Evolutionary conservation across 1,140 invertebrate species (phyloP).

Genomic region (Brachionus koreanus): DNA sequence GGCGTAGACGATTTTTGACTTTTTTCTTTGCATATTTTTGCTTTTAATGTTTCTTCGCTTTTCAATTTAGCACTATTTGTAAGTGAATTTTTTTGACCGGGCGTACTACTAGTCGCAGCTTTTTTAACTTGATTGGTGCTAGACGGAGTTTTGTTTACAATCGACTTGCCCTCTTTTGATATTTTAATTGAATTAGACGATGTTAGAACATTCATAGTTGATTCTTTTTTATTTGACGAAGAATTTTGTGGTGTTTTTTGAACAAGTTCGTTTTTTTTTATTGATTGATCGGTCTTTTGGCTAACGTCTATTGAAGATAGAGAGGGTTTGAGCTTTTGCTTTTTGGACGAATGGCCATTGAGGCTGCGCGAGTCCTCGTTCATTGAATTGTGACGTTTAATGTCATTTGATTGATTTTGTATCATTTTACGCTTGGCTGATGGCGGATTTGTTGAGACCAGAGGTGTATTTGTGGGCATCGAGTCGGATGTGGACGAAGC

Average conservation of each 20-base stretch:
- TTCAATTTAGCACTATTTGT: not conserved
- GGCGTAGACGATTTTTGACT: not conserved
- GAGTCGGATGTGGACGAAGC: not conserved
- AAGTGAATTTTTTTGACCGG: not conserved
- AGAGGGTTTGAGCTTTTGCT: not conserved
- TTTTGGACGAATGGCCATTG: constrained; percentile 9
- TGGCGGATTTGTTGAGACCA: not conserved
- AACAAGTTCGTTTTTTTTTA: not conserved
- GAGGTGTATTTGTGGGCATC: not conserved
- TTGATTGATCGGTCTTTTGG: not conserved
- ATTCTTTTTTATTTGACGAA: not conserved
- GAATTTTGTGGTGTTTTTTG: not conserved
- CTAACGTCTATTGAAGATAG: not conserved
- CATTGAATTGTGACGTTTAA: not conserved
- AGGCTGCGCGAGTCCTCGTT: not conserved
- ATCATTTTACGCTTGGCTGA: constrained; percentile 28
- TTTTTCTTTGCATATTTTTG: constrained; percentile 15
- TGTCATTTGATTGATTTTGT: not conserved
- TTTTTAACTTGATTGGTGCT: not conserved
- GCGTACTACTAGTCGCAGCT: not conserved
- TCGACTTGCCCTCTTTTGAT: not conserved
- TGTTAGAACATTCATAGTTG: not conserved
- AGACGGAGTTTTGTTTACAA: not conserved
- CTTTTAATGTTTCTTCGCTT: not conserved
- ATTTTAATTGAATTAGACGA: not conserved